Conservation (phyloP, 2,888 invertebrate genomes). For the Acronicta aceris region DNA sequence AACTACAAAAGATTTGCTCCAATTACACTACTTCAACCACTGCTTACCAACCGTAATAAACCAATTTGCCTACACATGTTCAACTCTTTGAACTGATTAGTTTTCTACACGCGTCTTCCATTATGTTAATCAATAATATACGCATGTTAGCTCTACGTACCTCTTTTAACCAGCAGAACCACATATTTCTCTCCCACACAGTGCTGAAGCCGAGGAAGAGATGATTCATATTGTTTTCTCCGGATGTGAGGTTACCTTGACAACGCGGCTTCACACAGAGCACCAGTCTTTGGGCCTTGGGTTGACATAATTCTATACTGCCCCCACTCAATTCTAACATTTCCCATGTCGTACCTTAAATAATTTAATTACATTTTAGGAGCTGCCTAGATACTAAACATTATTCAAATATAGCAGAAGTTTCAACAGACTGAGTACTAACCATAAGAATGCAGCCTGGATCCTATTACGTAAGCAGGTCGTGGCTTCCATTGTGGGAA, state of each 20-base stretch:
- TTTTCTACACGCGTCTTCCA: conserved; percentile 24
- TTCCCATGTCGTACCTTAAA: conserved; percentile 81
- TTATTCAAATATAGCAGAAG: background rate
- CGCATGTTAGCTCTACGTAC: conserved; percentile 70
- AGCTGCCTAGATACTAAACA: too few species aligned
- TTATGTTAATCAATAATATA: conserved; percentile 19
- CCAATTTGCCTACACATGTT: conserved; percentile 39
- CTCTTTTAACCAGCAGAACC: conserved; percentile 91
- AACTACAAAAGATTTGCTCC: conserved; percentile 61
- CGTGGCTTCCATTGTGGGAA: conserved; percentile 92
- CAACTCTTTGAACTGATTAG: conserved; percentile 27
- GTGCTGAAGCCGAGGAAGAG: conserved; percentile 91
- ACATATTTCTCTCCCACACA: conserved; percentile 91
- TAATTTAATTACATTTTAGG: conserved; percentile 1
- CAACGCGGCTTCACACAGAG: conserved; percentile 83
- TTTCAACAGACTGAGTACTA: conserved; percentile 37
- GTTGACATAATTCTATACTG: conserved; percentile 79
- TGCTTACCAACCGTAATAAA: conserved; percentile 39
- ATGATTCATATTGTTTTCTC: conserved; percentile 81
- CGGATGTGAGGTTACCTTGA: conserved; percentile 71
- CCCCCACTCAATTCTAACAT: conserved; percentile 83
- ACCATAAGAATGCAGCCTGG: conserved; percentile 90
- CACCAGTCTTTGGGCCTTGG: conserved; percentile 82
- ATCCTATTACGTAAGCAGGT: conserved; percentile 89
- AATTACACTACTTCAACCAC: conserved; percentile 53